These are phyloP conservation scores for Hepsetus odoe DNA, from an alignment of 2,113 vertebrate genomes.

Conservation along the genomic window DNA sequence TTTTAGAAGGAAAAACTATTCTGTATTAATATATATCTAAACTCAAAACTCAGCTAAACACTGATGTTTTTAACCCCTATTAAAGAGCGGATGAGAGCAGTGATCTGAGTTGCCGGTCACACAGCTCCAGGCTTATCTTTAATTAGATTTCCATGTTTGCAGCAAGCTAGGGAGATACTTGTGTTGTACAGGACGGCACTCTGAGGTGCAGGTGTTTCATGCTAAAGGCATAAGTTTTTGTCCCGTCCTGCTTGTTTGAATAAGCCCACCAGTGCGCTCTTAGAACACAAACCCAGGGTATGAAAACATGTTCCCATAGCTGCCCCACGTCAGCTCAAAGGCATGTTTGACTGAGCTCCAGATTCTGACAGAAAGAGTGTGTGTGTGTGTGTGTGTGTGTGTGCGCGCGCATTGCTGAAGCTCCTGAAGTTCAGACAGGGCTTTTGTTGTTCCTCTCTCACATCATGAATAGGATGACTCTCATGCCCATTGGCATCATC, in stretches of 20 bases:
- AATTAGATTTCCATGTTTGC: neutral
- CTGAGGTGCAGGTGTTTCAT: neutral
- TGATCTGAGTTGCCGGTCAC: neutral
- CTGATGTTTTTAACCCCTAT: neutral
- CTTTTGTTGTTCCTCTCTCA: slow-evolving; percentile 55
- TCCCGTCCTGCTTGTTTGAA: slow-evolving; percentile 36
- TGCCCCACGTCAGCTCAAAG: slow-evolving; percentile 73
- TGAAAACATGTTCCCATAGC: slow-evolving; percentile 68
- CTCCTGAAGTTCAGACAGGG: slow-evolving; percentile 61
- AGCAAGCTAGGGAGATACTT: neutral
- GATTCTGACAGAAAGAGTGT: slow-evolving; percentile 56
- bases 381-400: neutral
- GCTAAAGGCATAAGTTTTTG: neutral
- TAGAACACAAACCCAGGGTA: slow-evolving; percentile 55
- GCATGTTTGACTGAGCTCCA: slow-evolving; percentile 69
- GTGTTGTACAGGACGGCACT: neutral
- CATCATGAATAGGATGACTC: slow-evolving; percentile 30
- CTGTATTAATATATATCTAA: too few relatives aligned
- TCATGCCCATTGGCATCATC: slow-evolving; percentile 48
- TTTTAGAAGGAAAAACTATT: too few relatives aligned
- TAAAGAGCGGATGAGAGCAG: neutral
- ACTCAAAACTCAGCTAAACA: too few relatives aligned
- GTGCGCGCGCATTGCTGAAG: slow-evolving; percentile 44
- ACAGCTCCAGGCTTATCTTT: neutral
- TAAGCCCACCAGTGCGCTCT: slow-evolving; percentile 45